Evolutionary conservation across 35 echinoderm and acorn worm genomes (phyloP).

Genomic region (Chiridota heheva): DNA sequence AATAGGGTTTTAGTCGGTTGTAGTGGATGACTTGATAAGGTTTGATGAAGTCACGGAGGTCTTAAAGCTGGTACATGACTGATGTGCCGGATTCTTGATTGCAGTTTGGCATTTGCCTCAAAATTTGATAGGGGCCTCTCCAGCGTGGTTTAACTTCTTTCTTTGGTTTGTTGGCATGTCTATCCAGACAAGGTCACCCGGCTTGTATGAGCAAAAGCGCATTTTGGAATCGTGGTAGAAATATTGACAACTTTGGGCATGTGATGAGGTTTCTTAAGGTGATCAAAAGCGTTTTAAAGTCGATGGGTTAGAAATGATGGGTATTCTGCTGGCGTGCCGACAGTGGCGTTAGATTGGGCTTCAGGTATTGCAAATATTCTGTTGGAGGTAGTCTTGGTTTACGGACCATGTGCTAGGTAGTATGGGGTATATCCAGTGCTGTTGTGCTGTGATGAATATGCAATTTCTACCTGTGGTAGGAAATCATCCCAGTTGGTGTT

Average conservation of each 20-base stretch:
- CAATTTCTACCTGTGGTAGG: background rate
- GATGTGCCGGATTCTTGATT: background rate
- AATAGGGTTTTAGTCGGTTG: slow-evolving; percentile 14
- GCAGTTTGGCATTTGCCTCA: background rate
- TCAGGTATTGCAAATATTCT: background rate
- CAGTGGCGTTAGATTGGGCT: background rate
- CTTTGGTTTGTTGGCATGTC: background rate
- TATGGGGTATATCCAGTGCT: background rate
- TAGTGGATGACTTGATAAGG: background rate
- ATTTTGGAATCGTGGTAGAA: background rate
- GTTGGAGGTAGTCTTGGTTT: background rate
- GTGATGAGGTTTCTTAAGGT: background rate
- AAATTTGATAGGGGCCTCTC: slow-evolving; percentile 10
- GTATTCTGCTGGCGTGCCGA: background rate
- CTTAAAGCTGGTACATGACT: slow-evolving; percentile 1
- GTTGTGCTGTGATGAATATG: background rate
- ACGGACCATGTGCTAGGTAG: background rate
- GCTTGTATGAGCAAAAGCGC: background rate
- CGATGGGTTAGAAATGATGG: background rate
- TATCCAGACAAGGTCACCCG: slow-evolving; percentile 27
- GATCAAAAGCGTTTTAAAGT: background rate
- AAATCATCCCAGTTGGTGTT: background rate
- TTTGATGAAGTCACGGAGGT: background rate
- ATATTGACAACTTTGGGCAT: background rate
- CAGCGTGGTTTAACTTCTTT: background rate